Evolutionary conservation across 1,140 invertebrate genomes (phyloP), one percentile per base, ranked within the genome.

Genomic region (Bombus difficillimus): DNA sequence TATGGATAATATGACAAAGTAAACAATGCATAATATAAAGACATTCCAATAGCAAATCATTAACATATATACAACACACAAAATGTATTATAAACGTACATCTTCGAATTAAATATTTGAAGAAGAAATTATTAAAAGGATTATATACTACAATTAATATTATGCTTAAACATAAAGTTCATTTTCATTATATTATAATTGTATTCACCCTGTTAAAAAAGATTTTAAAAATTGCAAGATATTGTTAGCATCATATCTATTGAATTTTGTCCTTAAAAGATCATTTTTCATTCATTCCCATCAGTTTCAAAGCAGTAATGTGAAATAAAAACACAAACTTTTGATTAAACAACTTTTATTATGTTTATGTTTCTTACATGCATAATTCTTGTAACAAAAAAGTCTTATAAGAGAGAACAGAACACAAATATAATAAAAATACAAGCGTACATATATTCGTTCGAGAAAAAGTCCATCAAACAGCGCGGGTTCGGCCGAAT

Each of bases 321-420:
- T 83, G 86, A 90, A 90, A 91, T 90, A 86, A 88, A 82, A 82
- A 90, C 86, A 88, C 88, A 89, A 81, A 86, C 66, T 89, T 89
- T 32, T 68, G 69, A 43, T n/a, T 77, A 84, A 89, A 85, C 76
- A 73, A 82, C 37, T 59, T 89, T 89, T 89, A 89, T 89, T 86
- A 32, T 68, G 68, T 88, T 78, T 90, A 84, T 69, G 72, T 90
- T 66, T 88, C 41, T 41, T 83, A 91, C 83, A 90, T 88, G 86
- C 83, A 90, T 25, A 78, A 86, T 64, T 73, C 32, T 66, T 43
- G 34, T 22, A 69, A 64, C 28, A 76, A 22, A 81, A 28, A 81
- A 59, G 64, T n/a, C 34, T 81, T 28, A 53, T 18, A 79, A 75
- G 34, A 80, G 28, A 53, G 18, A 71, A 25, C 28, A 47, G 57